Evolutionary conservation across 2,888 invertebrate species (phyloP), one percentile per base, ranked within the genome.

Genomic region (Pharmacophagus antenor): DNA sequence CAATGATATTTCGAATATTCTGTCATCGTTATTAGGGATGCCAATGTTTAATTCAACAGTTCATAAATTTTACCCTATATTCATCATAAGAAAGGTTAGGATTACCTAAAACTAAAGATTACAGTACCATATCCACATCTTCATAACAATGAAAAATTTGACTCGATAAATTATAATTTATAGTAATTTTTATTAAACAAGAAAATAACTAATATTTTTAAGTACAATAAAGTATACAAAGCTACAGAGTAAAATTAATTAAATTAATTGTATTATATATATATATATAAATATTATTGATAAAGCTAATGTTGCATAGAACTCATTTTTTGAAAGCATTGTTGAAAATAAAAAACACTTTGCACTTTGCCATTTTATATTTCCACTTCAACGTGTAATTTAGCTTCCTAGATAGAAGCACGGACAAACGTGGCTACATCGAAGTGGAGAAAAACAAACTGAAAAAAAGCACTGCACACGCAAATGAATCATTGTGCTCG

Each of bases 1-100:
- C 70, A 65, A 69, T 60, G 44, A 44, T 57, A 57, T 53, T 47
- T 37, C 53, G 46, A 59, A 62, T 59, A 47, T 60, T 56, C 56
- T 42, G 56, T 61, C 61, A 61, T 56, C 56, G 56, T 56, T 56
- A 47, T 46, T 42, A 61, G 47, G 61, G 61, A 17, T 47, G 61
- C 2, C 51, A 20, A 31, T n/a, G n/a, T n/a, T n/a, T n/a, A n/a
- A n/a, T n/a, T n/a, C n/a, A n/a, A n/a, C n/a, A n/a, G n/a, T n/a
- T n/a, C n/a, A n/a, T n/a, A n/a, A n/a, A n/a, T n/a, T n/a, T n/a
- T n/a, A n/a, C n/a, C n/a, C n/a, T n/a, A n/a, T n/a, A n/a, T n/a
- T n/a, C n/a, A n/a, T n/a, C n/a, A n/a, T n/a, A n/a, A n/a, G n/a
- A n/a, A n/a, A n/a, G n/a, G n/a, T n/a, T n/a, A n/a, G n/a, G n/a